Conservation (phyloP, 2,888 invertebrate genomes). For the Lycia hirtaria region DNA sequence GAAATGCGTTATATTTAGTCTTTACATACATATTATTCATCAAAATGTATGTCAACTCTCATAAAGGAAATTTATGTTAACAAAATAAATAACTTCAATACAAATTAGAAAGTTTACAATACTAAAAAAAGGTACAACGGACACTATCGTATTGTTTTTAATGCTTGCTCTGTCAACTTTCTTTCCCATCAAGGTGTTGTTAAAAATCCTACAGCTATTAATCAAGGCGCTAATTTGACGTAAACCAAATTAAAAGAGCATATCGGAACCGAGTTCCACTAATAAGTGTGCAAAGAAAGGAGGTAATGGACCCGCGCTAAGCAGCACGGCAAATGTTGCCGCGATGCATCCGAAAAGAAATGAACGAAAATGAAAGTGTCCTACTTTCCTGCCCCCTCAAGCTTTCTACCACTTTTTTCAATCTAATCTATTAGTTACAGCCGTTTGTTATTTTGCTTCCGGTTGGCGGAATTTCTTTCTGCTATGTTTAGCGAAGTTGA, state of each 20-base stretch:
- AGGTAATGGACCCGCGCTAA: conserved; percentile 75
- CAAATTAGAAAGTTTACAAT: conserved; percentile 5
- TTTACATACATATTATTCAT: not conserved
- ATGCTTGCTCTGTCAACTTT: conserved; percentile 14
- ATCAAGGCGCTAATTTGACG: conserved; percentile 26
- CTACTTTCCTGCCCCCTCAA: conserved; percentile 69
- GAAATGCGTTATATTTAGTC: not conserved
- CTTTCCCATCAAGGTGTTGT: conserved; percentile 11
- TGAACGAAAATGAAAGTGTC: conserved; percentile 85
- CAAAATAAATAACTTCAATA: not conserved
- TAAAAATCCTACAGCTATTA: conserved; percentile 3
- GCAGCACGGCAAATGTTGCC: conserved; percentile 69
- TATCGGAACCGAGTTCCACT: conserved; percentile 54
- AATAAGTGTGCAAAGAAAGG: conserved; percentile 69
- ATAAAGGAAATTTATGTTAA: not conserved
- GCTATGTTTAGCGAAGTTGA: conserved; percentile 42
- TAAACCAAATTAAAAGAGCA: conserved; percentile 42
- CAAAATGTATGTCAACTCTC: not conserved
- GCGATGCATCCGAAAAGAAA: conserved; percentile 82
- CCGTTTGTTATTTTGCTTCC: conserved; percentile 60
- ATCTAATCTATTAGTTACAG: conserved; percentile 75
- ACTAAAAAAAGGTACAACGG: conserved; percentile 1
- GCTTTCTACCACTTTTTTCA: conserved; percentile 79
- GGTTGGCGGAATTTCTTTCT: conserved; percentile 55
- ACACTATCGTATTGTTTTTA: conserved; percentile 8